phyloP scores from a whole-genome alignment of 2,888 invertebrate species.

The Boloria selene region DNA sequence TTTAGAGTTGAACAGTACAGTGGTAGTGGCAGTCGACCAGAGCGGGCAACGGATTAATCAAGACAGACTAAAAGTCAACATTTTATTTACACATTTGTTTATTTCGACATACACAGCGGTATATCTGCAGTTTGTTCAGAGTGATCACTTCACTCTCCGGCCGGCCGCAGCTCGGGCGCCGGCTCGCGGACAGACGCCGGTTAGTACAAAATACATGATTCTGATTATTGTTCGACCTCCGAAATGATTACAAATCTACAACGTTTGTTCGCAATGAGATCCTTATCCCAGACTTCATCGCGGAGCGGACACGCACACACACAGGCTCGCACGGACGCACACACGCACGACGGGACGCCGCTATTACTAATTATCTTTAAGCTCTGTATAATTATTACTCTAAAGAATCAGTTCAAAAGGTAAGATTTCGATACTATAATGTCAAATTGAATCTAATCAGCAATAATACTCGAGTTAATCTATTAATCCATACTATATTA shows the following conservation, averaged over 20 bases:
- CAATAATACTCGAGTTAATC: constrained; percentile 81
- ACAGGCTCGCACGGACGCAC: constrained; percentile 43
- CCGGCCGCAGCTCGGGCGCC: neutral
- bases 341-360: constrained; percentile 45
- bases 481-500: constrained; percentile 80
- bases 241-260: constrained; percentile 72
- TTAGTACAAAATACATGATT: constrained; percentile 81
- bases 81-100: constrained; percentile 77
- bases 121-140: constrained; percentile 80
- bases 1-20: neutral
- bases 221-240: constrained; percentile 65
- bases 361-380: constrained; percentile 53
- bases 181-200: constrained; percentile 68
- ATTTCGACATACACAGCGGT: constrained; percentile 78
- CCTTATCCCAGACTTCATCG: constrained; percentile 59
- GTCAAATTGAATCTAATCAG: constrained; percentile 74
- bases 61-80: constrained; percentile 69
- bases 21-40: neutral
- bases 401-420: constrained; percentile 68
- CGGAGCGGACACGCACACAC: constrained; percentile 48
- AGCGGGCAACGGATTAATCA: constrained; percentile 25
- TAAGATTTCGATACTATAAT: constrained; percentile 56
- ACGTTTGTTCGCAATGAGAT: constrained; percentile 75
- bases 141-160: constrained; percentile 67
- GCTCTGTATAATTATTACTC: constrained; percentile 65